A percentile compares a stretch with the other conserved stretches of the same genome.
phyloP scores from a whole-genome alignment of 2,113 vertebrate species.

The Cathartes aura region DNA sequence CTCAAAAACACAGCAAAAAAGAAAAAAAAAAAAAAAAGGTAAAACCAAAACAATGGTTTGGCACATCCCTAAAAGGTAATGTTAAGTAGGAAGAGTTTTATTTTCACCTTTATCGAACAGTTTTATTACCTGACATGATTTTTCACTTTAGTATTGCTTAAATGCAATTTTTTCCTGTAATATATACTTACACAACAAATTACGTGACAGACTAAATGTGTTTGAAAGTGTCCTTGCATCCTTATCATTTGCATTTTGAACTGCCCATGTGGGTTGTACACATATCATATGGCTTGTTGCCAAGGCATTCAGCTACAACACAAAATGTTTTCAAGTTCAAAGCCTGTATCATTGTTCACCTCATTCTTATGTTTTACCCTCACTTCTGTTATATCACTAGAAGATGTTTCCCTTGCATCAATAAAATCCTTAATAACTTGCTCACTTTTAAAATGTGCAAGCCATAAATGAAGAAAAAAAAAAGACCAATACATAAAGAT shows the following conservation, averaged over 20 bases:
- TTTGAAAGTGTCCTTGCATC: conserved; percentile 31
- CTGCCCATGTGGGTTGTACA: not conserved
- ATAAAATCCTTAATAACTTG: conserved; percentile 13
- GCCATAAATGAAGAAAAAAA: not conserved
- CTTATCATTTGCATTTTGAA: conserved; percentile 37
- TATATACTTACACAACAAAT: not conserved
- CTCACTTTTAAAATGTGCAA: conserved; percentile 1
- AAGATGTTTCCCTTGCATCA: not conserved
- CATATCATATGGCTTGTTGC: conserved; percentile 1
- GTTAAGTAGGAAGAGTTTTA: not conserved
- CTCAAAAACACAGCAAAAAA: not conserved
- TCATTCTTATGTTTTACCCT: not conserved
- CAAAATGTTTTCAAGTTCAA: conserved; percentile 44
- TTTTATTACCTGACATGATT: not conserved
- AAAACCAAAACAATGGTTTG: not conserved
- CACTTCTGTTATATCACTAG: not conserved
- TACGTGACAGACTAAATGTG: not conserved
- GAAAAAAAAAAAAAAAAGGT: not conserved
- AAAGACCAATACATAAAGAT: not conserved
- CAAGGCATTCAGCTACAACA: conserved; percentile 7
- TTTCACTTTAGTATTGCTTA: not conserved
- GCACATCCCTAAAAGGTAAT: not conserved
- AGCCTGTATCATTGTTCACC: conserved; percentile 9
- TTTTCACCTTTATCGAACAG: not conserved
- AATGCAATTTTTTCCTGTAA: not conserved